Conservation (phyloP, 2,888 invertebrate genomes). For the Caenorhabditis sp. region DNA sequence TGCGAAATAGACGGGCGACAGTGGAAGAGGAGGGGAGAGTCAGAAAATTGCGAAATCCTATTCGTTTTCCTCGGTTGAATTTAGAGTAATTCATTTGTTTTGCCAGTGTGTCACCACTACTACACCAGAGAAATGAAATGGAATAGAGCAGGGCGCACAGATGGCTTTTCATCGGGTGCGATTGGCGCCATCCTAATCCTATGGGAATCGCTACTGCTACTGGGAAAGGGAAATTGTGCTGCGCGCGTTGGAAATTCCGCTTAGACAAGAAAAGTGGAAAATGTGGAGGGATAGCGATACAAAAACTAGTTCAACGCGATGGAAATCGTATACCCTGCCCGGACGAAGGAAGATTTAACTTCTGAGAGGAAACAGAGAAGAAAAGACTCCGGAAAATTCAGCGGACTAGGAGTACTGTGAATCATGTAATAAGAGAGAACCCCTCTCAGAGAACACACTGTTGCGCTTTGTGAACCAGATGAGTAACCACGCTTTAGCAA, state of each 20-base stretch:
- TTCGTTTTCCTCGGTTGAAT: slow-evolving; percentile 20
- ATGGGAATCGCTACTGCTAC: slow-evolving; percentile 46
- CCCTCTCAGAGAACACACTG: too few relatives aligned
- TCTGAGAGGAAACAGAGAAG: slow-evolving; percentile 5
- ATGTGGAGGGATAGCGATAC: slow-evolving; percentile 20
- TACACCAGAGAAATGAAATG: background rate
- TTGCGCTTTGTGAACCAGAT: too few relatives aligned
- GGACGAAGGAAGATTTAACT: background rate
- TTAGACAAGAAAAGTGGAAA: slow-evolving; percentile 14
- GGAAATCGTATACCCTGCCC: slow-evolving; percentile 40
- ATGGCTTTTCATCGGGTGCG: slow-evolving; percentile 61
- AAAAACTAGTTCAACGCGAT: slow-evolving; percentile 59
- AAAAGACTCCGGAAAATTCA: slow-evolving; percentile 21
- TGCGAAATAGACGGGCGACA: slow-evolving; percentile 63
- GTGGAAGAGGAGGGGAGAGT: too few relatives aligned
- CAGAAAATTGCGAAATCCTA: slow-evolving; percentile 56
- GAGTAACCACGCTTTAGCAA: too few relatives aligned
- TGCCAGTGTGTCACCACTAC: slow-evolving; percentile 50
- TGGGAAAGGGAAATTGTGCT: slow-evolving; percentile 23
- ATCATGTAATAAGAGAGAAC: too few relatives aligned
- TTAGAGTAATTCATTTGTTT: slow-evolving; percentile 57
- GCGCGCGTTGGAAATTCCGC: background rate
- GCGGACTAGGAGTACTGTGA: too few relatives aligned
- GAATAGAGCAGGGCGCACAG: slow-evolving; percentile 31
- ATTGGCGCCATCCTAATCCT: slow-evolving; percentile 54